These are phyloP conservation scores for Malthinus seriepunctatus DNA, from an alignment of 2,888 invertebrate species.

Conservation along the genomic window DNA sequence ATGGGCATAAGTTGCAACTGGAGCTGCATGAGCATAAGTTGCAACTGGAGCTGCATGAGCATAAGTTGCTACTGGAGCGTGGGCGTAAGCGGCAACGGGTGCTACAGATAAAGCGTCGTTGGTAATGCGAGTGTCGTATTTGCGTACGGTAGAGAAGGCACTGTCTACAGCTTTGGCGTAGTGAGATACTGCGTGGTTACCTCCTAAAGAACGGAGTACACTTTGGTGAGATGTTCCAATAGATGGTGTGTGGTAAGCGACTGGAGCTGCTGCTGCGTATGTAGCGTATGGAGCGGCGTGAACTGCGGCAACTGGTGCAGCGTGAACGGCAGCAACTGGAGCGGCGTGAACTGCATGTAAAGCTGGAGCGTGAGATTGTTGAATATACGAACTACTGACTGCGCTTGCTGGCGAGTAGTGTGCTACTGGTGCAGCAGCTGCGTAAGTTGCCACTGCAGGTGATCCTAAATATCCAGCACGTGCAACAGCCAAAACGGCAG, in stretches of 20 bases:
- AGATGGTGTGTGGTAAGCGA: slow-evolving; percentile 46
- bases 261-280: slow-evolving; percentile 36
- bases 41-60: slow-evolving; percentile 49
- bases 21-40: slow-evolving; percentile 43
- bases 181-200: slow-evolving; percentile 59
- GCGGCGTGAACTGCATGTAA: slow-evolving; percentile 30
- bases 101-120: slow-evolving; percentile 58
- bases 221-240: slow-evolving; percentile 60
- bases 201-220: slow-evolving; percentile 61
- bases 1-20: slow-evolving; percentile 42
- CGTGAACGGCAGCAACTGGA: slow-evolving; percentile 39
- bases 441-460: slow-evolving; percentile 38
- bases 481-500: slow-evolving; percentile 63
- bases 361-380: slow-evolving; percentile 46
- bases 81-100: slow-evolving; percentile 49
- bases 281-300: slow-evolving; percentile 35
- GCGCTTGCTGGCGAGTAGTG: slow-evolving; percentile 42
- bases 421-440: slow-evolving; percentile 43
- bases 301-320: slow-evolving; percentile 40
- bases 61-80: slow-evolving; percentile 46
- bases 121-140: slow-evolving; percentile 62
- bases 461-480: slow-evolving; percentile 62
- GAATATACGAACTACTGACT: slow-evolving; percentile 38
- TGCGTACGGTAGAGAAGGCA: slow-evolving; percentile 64
- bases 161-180: slow-evolving; percentile 64